Evolutionary conservation across 2,888 invertebrate genomes (phyloP).

Genomic region (Oligia fasciuncula): DNA sequence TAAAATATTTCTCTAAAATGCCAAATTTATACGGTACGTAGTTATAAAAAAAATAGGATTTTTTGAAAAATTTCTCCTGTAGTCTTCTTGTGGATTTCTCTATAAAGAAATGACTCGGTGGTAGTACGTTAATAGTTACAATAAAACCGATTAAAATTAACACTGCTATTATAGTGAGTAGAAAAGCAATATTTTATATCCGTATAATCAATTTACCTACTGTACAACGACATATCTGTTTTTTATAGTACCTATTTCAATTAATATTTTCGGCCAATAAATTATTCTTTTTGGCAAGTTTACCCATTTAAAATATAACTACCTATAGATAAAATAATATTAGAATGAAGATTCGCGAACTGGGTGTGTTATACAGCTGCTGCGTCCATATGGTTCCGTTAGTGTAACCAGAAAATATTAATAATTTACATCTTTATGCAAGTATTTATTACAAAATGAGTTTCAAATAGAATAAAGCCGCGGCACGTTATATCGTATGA

Average conservation of each 20-base stretch:
- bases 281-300: conserved; percentile 77
- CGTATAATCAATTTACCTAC: conserved; percentile 80
- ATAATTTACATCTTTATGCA: conserved; percentile 34
- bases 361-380: conserved; percentile 68
- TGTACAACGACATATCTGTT: conserved; percentile 88
- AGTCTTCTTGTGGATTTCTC: conserved; percentile 83
- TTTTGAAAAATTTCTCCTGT: conserved; percentile 85
- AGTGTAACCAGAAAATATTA: conserved; percentile 72
- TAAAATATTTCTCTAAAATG: conserved; percentile 84
- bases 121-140: conserved; percentile 80
- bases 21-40: conserved; percentile 87
- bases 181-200: conserved; percentile 86
- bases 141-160: conserved; percentile 76
- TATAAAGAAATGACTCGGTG: conserved; percentile 73
- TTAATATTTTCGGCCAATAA: conserved; percentile 73
- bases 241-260: conserved; percentile 83
- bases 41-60: conserved; percentile 79
- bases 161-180: conserved; percentile 85
- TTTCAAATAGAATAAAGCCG: conserved; percentile 16
- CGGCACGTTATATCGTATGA: conserved; percentile 2
- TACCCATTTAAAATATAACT: conserved; percentile 71
- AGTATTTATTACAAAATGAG: conserved; percentile 25
- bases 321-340: conserved; percentile 69
- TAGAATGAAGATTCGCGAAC: conserved; percentile 65
- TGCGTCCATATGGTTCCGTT: conserved; percentile 46